Evolutionary conservation across 2,113 vertebrate species (phyloP).

Genomic region (Onychostoma macrolepis): DNA sequence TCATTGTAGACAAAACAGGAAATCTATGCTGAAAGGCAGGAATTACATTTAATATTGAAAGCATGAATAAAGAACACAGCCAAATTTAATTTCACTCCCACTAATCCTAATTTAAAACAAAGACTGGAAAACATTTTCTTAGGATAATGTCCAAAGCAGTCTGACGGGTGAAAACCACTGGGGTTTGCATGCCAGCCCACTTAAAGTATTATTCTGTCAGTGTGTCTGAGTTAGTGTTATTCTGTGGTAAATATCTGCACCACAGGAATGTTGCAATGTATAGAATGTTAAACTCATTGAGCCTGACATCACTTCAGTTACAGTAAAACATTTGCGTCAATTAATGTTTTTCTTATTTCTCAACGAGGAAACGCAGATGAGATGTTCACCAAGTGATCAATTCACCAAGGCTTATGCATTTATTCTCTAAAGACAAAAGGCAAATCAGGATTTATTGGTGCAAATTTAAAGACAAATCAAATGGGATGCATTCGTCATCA

Average conservation of each 20-base stretch:
- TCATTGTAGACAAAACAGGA: neutral
- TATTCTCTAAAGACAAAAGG: neutral
- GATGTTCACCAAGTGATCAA: neutral
- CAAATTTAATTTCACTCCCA: conserved; percentile 13
- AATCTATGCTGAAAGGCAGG: neutral
- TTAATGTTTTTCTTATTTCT: neutral
- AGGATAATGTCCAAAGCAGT: conserved; percentile 1
- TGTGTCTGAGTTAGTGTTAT: neutral
- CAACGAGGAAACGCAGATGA: neutral
- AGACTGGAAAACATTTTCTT: neutral
- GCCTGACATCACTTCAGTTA: neutral
- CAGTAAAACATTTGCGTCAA: neutral
- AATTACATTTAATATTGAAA: conserved; percentile 8
- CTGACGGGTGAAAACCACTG: neutral
- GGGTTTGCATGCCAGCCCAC: neutral
- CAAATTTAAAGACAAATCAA: neutral
- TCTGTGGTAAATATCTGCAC: conserved; percentile 14
- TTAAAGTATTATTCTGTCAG: neutral
- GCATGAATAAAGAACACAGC: neutral
- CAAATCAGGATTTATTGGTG: neutral
- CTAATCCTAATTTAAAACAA: neutral
- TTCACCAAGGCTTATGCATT: neutral
- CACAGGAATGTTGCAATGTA: conserved; percentile 18
- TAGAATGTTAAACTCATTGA: neutral
- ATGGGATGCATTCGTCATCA: no score